Percentiles rank a stretch among this genome's conserved stretches.
Evolutionary conservation across 2,113 vertebrate species (phyloP).

Genomic region (Mormoops blainvillei): DNA sequence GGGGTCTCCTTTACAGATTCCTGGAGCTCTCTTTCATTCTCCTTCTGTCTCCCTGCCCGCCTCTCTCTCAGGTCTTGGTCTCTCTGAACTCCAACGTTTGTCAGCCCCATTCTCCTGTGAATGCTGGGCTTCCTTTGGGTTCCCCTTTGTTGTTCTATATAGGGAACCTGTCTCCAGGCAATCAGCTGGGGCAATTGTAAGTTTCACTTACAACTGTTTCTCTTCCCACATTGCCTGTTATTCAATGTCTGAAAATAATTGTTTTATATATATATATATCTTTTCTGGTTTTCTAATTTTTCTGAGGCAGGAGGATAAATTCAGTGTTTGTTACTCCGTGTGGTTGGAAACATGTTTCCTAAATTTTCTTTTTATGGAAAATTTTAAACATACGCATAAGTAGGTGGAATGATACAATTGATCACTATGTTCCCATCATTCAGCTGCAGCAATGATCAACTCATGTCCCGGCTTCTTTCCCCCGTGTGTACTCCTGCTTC

Average conservation of each 20-base stretch:
- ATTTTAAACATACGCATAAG: background rate
- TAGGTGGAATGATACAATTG: background rate
- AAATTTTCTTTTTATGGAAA: background rate
- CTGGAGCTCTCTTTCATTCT: background rate
- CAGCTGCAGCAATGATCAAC: background rate
- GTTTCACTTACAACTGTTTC: background rate
- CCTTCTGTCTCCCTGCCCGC: background rate
- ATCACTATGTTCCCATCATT: background rate
- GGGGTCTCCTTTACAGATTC: background rate
- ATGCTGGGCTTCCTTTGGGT: background rate
- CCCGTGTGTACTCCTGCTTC: background rate
- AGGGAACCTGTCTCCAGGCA: background rate
- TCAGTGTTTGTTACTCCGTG: background rate
- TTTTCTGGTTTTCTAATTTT: background rate
- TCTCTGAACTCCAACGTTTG: background rate
- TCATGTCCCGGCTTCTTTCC: background rate
- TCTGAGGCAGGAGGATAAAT: background rate
- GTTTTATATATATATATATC: background rate
- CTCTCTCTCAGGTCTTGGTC: background rate
- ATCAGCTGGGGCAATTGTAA: background rate
- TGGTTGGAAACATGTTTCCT: background rate
- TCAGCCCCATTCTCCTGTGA: background rate
- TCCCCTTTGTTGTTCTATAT: background rate
- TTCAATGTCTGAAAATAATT: conserved; percentile 18
- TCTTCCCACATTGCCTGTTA: background rate